Evolutionary conservation across 2,113 vertebrate species (phyloP), one percentile per base, ranked within the genome.

Genomic region (Cnemophilus loriae): DNA sequence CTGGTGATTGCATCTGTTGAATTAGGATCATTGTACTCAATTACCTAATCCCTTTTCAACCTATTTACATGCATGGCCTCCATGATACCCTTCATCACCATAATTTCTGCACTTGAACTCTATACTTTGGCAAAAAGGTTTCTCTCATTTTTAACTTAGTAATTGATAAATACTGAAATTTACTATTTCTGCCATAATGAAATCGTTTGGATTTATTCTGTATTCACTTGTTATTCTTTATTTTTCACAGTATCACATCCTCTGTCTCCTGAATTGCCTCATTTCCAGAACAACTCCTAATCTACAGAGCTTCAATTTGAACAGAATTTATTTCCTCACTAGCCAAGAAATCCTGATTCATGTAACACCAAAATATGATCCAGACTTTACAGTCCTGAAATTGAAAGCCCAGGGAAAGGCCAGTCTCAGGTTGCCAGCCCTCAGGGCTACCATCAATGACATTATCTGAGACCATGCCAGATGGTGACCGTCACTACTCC

Each of bases 1-100:
- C 59, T 83, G 59, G 11, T 69, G 78, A 93, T 33, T 83, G 70
- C 49, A 91, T 93, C 63, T 79, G 61, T 49, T 94, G 70, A 90
- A 94, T 80, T 88, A 95, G 79, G 75, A 97, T 93, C 88, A 88
- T 65, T 86, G 42, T 61, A 46, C 59, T 92, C 87, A 96, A 77
- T 88, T 90, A 93, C 75, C 70, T 93, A 94, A 96, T 90, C 89
- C 94, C 82, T 94, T 91, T 95, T 93, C 93, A 96, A 96, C 85
- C 90, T 90, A 79, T 87, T 94, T 93, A 94, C 30, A 2, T 27
- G 41, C 80, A 49, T 1, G 6, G 92, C 65, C 53, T 79, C 61
- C 75, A 94, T 26, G 64, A 79, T 28, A 95, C 10, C 57, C 44
- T 61, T 60, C 44, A 75, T n/a, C 30, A 52, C 13, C 60, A 30